Conservation (phyloP, 1,140 invertebrate genomes). For the Cyphomyrmex costatus region DNA sequence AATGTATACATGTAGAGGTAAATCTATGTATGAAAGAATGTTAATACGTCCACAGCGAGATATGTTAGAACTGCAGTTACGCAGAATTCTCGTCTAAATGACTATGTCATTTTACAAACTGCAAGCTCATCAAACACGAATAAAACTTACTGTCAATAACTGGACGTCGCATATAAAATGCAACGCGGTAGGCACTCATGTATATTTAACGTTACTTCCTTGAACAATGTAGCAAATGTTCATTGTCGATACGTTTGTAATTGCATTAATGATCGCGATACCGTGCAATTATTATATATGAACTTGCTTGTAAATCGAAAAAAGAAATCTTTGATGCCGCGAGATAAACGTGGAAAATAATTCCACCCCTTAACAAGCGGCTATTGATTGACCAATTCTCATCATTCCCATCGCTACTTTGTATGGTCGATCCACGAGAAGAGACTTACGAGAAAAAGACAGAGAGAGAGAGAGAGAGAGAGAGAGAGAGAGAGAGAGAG, state of each 20-base stretch:
- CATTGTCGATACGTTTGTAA: slow-evolving; percentile 16
- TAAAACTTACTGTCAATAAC: slow-evolving; percentile 16
- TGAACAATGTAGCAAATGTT: slow-evolving; percentile 41
- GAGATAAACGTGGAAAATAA: slow-evolving; percentile 15
- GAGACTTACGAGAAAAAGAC: slow-evolving; percentile 29
- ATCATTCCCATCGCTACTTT: slow-evolving; percentile 67
- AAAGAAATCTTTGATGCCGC: slow-evolving; percentile 42
- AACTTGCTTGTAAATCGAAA: not conserved
- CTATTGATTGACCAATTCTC: slow-evolving; percentile 30
- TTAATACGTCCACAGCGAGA: slow-evolving; percentile 1
- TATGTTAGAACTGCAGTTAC: not conserved
- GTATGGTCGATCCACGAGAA: slow-evolving; percentile 45
- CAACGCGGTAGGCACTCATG: not conserved
- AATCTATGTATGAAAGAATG: not conserved
- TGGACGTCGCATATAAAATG: not conserved
- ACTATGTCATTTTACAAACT: slow-evolving; percentile 14
- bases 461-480: not conserved
- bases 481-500: not conserved
- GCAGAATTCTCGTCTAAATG: not conserved
- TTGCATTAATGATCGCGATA: slow-evolving; percentile 29
- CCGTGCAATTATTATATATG: slow-evolving; percentile 8
- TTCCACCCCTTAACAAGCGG: not conserved
- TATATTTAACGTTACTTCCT: slow-evolving; percentile 39
- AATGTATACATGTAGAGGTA: not conserved
- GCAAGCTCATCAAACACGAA: slow-evolving; percentile 36